Evolutionary conservation across 1,140 invertebrate species (phyloP), one percentile per base, ranked within the genome.

Genomic region (Plutomurus gul): DNA sequence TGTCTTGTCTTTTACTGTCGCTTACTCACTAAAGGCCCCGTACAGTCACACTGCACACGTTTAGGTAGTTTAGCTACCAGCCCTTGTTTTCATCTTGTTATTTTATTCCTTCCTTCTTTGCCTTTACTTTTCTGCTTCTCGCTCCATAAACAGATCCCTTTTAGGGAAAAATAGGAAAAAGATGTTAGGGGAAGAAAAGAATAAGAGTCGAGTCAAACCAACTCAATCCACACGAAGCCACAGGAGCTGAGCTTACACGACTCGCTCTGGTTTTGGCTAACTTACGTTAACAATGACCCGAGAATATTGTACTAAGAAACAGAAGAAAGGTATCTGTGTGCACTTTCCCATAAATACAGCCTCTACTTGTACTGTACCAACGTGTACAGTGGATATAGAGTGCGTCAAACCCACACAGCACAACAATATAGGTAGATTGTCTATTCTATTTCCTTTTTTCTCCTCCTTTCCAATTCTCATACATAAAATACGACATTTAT

Each of bases 91-190:
- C 73, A 20, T 75, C 73, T 51, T 75, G 47, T 51, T 75, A 36
- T 75, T 49, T 47, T 65, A 65, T 65, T 65, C 27, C 56, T 65
- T 65, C 56, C 56, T 65, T 30, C 39, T 30, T 25, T n/a, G 39
- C 40, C 70, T 72, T 43, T 40, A n/a, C 70, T 40, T 43, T 36
- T 72, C 47, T 49, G 16, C 36, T 75, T 75, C 47, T 75, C 73
- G 46, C 36, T 75, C 73, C 73, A 75, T 75, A 75, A 75, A 75
- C 73, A 46, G 73, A 47, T 75, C 43, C 73, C 49, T 49, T 75
- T 49, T 40, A 37, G 36, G 36, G 40, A 72, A 37, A 43, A 39
- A 72, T 40, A 39, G 40, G 40, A 72, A 72, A 40, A 72, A 20
- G 70, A 40, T 65, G 56, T 16, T 65, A 37, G 70, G 70, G 70